phyloP scores from a whole-genome alignment of 2,113 vertebrate genomes.

The Madoqua kirkii region DNA sequence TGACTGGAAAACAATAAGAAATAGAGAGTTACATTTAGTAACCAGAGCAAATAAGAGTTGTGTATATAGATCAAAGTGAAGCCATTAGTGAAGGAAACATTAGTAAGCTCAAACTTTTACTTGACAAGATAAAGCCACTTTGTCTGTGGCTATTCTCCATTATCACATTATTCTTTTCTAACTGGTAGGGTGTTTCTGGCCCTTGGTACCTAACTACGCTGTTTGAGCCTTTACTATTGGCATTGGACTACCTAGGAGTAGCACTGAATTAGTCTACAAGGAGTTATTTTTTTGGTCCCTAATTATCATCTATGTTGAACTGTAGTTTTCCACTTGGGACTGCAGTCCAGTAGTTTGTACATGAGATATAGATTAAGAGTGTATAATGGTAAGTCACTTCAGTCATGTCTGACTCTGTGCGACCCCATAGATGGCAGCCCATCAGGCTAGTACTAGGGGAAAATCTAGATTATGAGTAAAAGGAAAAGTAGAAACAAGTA shows the following conservation, averaged over 20 bases:
- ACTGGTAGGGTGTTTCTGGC: background rate
- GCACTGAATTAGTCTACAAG: background rate
- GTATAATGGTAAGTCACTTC: background rate
- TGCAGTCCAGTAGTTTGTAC: background rate
- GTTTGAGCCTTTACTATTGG: background rate
- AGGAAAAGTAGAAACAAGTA: background rate
- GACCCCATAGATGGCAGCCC: too few relatives aligned
- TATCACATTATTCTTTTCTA: background rate
- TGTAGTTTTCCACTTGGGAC: too few relatives aligned
- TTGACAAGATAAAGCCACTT: background rate
- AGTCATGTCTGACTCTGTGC: too few relatives aligned
- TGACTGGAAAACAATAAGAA: background rate
- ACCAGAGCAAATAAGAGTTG: background rate
- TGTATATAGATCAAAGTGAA: background rate
- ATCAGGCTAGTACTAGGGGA: background rate
- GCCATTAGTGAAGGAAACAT: background rate
- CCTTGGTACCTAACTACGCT: background rate
- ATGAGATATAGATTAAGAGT: background rate
- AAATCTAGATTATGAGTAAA: background rate
- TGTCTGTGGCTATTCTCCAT: background rate
- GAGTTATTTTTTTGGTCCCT: background rate
- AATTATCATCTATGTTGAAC: too few relatives aligned
- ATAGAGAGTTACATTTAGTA: background rate
- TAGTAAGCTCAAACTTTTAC: background rate
- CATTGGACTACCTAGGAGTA: background rate